A percentile compares a stretch with the other conserved stretches of the same genome.
Evolutionary conservation across 1,140 invertebrate species (phyloP).

Genomic region (Leptopilina boulardi): DNA sequence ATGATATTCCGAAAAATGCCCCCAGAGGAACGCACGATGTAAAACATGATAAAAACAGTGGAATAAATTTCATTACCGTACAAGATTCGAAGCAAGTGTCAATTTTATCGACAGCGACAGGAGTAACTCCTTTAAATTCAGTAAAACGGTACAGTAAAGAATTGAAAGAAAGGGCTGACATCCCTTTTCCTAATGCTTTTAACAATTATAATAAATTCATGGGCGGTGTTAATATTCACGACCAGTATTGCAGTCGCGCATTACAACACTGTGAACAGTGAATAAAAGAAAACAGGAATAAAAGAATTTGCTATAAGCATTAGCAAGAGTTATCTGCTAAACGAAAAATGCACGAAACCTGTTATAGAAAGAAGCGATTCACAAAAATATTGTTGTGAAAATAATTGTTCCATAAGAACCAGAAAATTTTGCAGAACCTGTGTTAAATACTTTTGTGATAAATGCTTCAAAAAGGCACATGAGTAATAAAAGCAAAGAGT

Average conservation of each 20-base stretch:
- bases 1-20: background rate
- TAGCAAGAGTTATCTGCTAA: no score
- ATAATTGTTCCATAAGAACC: no score
- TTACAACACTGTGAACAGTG: background rate
- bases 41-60: conserved; percentile 30
- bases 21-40: conserved; percentile 9
- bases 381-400: no score
- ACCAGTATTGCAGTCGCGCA: conserved; percentile 14
- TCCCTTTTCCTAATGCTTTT: conserved; percentile 31
- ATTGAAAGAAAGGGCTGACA: background rate
- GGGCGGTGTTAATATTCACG: conserved; percentile 31
- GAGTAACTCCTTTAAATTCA: background rate
- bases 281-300: no score
- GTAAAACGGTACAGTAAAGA: conserved; percentile 15
- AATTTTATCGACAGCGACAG: conserved; percentile 31
- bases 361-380: no score
- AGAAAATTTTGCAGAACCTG: no score
- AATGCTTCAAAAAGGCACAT: no score
- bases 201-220: conserved; percentile 26
- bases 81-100: conserved; percentile 20
- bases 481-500: no score
- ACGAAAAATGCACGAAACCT: no score
- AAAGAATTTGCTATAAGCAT: no score
- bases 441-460: no score
- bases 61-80: conserved; percentile 17